These are phyloP conservation scores for Mobula hypostoma DNA, from an alignment of 2,113 vertebrate species.

Conservation along the genomic window DNA sequence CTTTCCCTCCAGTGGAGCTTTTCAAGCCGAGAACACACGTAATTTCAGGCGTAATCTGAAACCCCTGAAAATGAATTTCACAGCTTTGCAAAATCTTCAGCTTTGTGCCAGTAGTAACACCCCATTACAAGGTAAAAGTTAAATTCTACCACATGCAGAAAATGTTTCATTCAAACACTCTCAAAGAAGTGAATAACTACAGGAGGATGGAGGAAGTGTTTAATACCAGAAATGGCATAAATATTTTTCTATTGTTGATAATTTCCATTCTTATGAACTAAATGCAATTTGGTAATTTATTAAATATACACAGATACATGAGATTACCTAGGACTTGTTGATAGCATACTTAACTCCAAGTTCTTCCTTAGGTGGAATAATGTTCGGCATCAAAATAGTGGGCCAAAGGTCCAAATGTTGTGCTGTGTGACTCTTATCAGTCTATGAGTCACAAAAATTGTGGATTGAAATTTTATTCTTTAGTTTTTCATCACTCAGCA, in stretches of 20 bases:
- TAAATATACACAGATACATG: not conserved
- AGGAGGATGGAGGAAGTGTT: not conserved
- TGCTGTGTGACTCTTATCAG: no score
- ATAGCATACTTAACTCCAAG: not conserved
- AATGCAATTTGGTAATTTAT: not conserved
- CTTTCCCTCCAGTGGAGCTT: constrained; percentile 1
- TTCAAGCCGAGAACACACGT: constrained; percentile 9
- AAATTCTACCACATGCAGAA: constrained; percentile 12
- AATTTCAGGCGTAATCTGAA: not conserved
- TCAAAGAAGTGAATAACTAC: not conserved
- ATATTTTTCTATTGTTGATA: no score
- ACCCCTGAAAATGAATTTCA: constrained; percentile 19
- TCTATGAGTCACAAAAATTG: not conserved
- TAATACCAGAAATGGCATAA: not conserved
- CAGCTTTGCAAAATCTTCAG: constrained; percentile 2
- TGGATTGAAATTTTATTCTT: not conserved
- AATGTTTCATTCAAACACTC: not conserved
- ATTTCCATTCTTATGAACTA: no score
- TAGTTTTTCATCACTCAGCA: not conserved
- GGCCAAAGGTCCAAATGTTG: no score
- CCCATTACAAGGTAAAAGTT: constrained; percentile 15
- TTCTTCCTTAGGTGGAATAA: no score
- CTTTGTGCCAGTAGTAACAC: constrained; percentile 22
- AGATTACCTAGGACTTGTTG: not conserved
- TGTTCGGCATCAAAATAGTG: no score